A percentile compares a stretch with the other conserved stretches of the same genome.
Evolutionary conservation across 2,888 invertebrate genomes (phyloP).

Genomic region (Drosophila histrio): DNA sequence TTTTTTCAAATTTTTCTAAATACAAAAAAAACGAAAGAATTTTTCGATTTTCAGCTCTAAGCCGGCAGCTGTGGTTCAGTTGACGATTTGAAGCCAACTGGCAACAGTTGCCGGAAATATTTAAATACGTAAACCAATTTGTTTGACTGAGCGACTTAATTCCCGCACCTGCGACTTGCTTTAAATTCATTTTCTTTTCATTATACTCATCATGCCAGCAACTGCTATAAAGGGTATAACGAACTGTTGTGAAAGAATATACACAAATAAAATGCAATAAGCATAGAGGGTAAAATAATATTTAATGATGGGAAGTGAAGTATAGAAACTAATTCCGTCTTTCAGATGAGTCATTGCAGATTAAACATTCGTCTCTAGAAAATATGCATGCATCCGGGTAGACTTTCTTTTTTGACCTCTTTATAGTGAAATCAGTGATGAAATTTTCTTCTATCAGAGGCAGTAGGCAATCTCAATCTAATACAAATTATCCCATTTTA

Average conservation of each 20-base stretch:
- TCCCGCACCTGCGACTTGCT: slow-evolving; percentile 64
- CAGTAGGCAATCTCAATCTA: too few relatives aligned
- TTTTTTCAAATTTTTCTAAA: slow-evolving; percentile 19
- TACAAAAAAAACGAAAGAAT: background rate
- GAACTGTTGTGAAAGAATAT: too few relatives aligned
- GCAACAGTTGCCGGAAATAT: slow-evolving; percentile 39
- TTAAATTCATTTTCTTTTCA: slow-evolving; percentile 56
- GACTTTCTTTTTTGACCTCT: too few relatives aligned
- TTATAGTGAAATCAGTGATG: too few relatives aligned
- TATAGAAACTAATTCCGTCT: too few relatives aligned
- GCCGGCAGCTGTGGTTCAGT: slow-evolving; percentile 13
- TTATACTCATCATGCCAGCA: background rate
- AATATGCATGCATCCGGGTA: too few relatives aligned
- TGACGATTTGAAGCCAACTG: slow-evolving; percentile 4
- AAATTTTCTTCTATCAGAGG: too few relatives aligned
- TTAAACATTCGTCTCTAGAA: too few relatives aligned
- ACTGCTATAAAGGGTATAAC: background rate
- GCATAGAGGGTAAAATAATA: too few relatives aligned
- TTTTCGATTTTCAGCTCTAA: slow-evolving; percentile 22
- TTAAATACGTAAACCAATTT: slow-evolving; percentile 54
- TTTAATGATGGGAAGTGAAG: background rate
- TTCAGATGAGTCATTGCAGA: too few relatives aligned
- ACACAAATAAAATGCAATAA: background rate
- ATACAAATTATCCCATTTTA: too few relatives aligned
- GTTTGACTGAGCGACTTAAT: slow-evolving; percentile 53